Evolutionary conservation across 2,797 vertebrate species (phyloP), one percentile per base, ranked within the genome.

Genomic region (Lithobates pipiens): DNA sequence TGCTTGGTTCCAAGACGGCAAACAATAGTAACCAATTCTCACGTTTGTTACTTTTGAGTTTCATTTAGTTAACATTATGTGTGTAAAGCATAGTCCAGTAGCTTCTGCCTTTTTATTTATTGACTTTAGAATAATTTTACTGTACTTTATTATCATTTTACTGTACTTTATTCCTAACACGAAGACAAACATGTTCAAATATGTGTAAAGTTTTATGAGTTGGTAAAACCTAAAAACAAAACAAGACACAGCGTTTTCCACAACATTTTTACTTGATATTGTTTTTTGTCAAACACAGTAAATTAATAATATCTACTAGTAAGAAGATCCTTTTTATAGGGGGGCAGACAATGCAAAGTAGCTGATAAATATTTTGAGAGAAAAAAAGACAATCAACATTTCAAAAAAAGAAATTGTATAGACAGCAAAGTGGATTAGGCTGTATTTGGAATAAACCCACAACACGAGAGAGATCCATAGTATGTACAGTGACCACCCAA

Each of bases 251-350:
- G 25, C 44, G 23, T 78, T 1, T 79, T 85, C 68, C 83, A 85
- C 83, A 73, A 85, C 57, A 76, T 61, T 85, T 83, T 85, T 85
- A 78, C 76, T 85, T 85, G 67, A 77, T 78, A 84, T 77, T 77
- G 67, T 77, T 72, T 70, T 32, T 70, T 82, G 71, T 82, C 44
- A 85, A 61, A 85, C 83, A 85, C 76, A 78, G 83, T 85, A 79
- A 78, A 85, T 85, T 39, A 73, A 61, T 61, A 78, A 73, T 65
- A 85, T 85, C 34, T 72, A 78, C 83, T 63, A 61, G 83, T 78
- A 42, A 85, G 76, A 71, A 85, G 83, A 65, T 73, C 57, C 57
- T 34, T 71, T 36, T 34, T 73, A 63, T 72, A 71, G 71, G 69
- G 69, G 67, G 82, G 50, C 54, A 39, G 50, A 78, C 65, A 65